Conservation (phyloP, 2,797 vertebrate genomes). For the Megalops cyprinoides region DNA sequence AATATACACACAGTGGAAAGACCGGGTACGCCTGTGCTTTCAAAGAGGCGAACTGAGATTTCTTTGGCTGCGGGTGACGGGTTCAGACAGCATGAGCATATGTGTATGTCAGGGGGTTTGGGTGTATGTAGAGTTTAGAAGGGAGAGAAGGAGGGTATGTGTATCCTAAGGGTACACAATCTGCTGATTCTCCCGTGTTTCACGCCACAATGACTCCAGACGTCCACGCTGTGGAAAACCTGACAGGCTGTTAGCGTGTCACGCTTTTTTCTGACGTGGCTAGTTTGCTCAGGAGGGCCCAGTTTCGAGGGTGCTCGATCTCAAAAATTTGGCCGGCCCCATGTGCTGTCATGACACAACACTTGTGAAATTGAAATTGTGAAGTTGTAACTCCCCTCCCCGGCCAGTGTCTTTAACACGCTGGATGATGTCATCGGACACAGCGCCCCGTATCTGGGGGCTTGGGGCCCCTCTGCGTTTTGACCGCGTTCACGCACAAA, state of each 20-base stretch:
- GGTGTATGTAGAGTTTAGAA: too few relatives aligned
- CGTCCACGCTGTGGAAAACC: background rate
- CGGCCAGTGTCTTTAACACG: constrained; percentile 33
- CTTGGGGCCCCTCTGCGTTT: constrained; percentile 41
- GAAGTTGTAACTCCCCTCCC: constrained; percentile 26
- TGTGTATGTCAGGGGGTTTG: background rate
- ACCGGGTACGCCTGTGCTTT: constrained; percentile 36
- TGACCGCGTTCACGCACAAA: constrained; percentile 55
- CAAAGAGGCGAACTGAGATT: background rate
- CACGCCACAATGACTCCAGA: background rate
- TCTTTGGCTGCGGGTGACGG: background rate
- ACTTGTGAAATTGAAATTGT: constrained; percentile 14
- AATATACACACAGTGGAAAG: constrained; percentile 63
- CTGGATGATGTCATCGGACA: constrained; percentile 47
- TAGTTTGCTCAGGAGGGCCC: background rate
- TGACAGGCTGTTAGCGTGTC: background rate
- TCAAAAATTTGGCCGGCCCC: constrained; percentile 20
- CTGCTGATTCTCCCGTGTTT: background rate
- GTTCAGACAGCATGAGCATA: background rate
- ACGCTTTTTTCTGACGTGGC: background rate
- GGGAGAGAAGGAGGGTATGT: background rate
- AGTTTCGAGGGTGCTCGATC: too few relatives aligned
- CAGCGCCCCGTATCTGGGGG: constrained; percentile 27
- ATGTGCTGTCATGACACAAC: background rate
- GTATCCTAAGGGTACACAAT: background rate